Base-by-base conservation (phyloP, 92 coral and sea anemone genomes). In the Nematostella vectensis region DNA sequence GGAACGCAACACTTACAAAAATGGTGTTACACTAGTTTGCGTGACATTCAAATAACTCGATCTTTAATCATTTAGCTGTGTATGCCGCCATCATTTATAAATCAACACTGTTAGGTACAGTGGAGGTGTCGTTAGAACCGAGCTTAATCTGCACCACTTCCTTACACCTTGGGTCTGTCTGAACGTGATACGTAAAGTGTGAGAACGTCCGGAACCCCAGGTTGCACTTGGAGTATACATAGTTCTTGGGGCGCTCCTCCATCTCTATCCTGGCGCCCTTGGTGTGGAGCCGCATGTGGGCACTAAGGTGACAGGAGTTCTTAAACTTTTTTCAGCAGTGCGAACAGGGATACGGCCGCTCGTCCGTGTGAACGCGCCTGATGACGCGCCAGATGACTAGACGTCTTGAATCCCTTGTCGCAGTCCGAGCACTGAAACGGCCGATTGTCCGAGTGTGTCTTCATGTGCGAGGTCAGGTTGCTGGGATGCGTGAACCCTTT, bases 401-500 rank as follows among this genome's bases (percentile, higher is more conserved):
- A 64, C 4, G 70, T 52, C 57, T 64, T 64, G 61, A 64, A 64
- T n/a, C 70, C 70, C 18, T 64, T 64, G 3, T 20, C 13, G 12
- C 70, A 64, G 20, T 49, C 42, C 21, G 15, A 42, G 31, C 70
- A 64, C 11, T 38, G 51, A 29, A 49, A 64, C 0, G 70, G 70
- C 3, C 70, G 58, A 21, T 49, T 27, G 1, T 57, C 21, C 18
- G 70, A 64, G 40, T 64, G 70, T 11, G 53, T 64, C 27, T 58
- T 64, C 26, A 64, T 24, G 53, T 64, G 70, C 25, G 59, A 49
- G 3, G 70, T 49, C 2, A 64, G 24, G 19, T 64, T 64, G 28
- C 70, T 50, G 18, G 70, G 53, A 27, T 64, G 70, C 28, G 70
- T 64, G 58, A 64, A 64, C 0, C 58, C 70, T 36, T 64, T 64